phyloP scores from a whole-genome alignment of 2,797 vertebrate species.

The Otolemur crassicaudatus region DNA sequence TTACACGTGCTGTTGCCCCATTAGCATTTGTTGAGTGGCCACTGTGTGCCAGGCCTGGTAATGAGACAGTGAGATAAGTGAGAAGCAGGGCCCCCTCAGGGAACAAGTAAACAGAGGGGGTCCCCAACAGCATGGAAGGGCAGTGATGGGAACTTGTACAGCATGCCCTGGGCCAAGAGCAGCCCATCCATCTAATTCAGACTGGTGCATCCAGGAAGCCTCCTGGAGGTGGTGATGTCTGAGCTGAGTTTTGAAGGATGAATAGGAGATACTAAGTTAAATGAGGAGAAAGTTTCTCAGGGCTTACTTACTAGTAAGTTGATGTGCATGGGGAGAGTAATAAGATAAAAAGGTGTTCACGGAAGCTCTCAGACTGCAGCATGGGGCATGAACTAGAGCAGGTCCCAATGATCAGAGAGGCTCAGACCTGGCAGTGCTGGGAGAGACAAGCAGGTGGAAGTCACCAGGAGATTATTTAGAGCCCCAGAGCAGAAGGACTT shows the following conservation, averaged over 20 bases:
- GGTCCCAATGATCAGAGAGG: background rate
- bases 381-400: fast-evolving
- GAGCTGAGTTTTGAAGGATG: background rate
- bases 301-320: too few species aligned
- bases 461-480: background rate
- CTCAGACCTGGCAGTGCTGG: background rate
- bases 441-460: background rate
- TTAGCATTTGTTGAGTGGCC: background rate
- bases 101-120: background rate
- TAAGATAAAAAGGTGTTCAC: background rate
- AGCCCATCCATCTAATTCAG: background rate
- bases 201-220: background rate
- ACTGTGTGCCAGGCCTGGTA: background rate
- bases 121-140: background rate
- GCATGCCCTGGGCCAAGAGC: background rate
- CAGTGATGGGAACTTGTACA: background rate
- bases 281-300: background rate
- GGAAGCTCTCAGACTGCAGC: background rate
- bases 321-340: background rate
- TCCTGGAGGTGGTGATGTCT: background rate
- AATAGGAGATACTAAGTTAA: background rate
- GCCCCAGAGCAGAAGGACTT: background rate
- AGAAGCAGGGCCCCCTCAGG: background rate
- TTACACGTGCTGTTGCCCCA: background rate
- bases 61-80: background rate